Evolutionary conservation across 2,888 invertebrate genomes (phyloP), one percentile per base, ranked within the genome.

Genomic region (Parochlus steinenii): DNA sequence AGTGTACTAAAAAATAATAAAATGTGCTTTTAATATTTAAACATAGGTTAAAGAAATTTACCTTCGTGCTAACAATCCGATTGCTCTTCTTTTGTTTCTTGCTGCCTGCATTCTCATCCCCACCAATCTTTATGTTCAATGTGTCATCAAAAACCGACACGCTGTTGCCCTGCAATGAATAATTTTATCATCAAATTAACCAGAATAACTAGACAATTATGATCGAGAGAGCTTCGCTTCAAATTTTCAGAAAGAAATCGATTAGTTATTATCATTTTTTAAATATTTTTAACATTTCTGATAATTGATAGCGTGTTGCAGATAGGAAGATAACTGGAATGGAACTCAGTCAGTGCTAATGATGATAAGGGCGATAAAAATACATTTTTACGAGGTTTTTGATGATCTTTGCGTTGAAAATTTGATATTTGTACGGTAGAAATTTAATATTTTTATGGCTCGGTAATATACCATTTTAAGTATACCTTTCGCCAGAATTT

Each of bases 1-100:
- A 8, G 81, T 75, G 52, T 86, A 86, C 68, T 85, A 74, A 32
- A 71, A 69, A 1, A 69, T 70, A 50, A 67, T 67, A 44, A 71
- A 67, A 43, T 65, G 64, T 53, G n/a, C n/a, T n/a, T n/a, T n/a
- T n/a, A n/a, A n/a, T n/a, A n/a, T n/a, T n/a, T n/a, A n/a, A n/a
- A n/a, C n/a, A n/a, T n/a, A n/a, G n/a, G n/a, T n/a, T n/a, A n/a
- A n/a, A n/a, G n/a, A n/a, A n/a, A n/a, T n/a, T n/a, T n/a, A n/a
- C n/a, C n/a, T 61, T 62, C 1, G 65, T 58, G n/a, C 52, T 47
- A 38, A 67, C 55, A 48, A 2, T 57, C 53, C 46, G 55, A 65
- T 24, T 37, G 2, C 7, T 17, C 3, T 58, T 45, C 56, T 62
- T 41, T 52, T 51, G 40, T 50, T 49, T 17, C 51, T 48, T 14